Conservation (phyloP, 2,797 vertebrate genomes). For the Glossophaga mutica region DNA sequence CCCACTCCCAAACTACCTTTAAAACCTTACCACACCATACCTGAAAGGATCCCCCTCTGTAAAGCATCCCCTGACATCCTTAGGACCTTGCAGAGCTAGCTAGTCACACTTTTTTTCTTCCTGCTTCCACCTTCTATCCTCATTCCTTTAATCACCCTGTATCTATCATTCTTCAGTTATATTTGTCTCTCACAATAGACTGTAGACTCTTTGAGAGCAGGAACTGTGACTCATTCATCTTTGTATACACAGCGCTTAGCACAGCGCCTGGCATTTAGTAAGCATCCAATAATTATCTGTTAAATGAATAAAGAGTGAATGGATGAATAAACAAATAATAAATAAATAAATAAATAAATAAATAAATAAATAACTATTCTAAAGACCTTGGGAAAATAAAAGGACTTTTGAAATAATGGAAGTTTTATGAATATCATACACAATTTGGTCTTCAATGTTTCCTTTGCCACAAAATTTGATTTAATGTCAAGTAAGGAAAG, state of each 20-base stretch:
- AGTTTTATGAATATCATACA: conserved; percentile 45
- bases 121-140: neutral
- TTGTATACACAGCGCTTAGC: neutral
- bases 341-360: conserved; percentile 39
- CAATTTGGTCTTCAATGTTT: conserved; percentile 59
- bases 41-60: neutral
- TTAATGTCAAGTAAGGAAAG: conserved; percentile 63
- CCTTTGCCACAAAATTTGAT: conserved; percentile 65
- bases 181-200: neutral
- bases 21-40: neutral
- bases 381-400: conserved; percentile 49
- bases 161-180: neutral
- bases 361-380: conserved; percentile 30
- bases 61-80: neutral
- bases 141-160: neutral
- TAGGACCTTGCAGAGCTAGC: neutral
- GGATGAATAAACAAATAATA: neutral
- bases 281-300: neutral
- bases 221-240: neutral
- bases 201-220: neutral
- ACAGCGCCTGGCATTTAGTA: neutral
- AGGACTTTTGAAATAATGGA: conserved; percentile 45
- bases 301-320: neutral
- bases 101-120: neutral
- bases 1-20: neutral